Base-by-base conservation (phyloP, 2,797 vertebrate genomes). In the Onychomys arenicola region DNA sequence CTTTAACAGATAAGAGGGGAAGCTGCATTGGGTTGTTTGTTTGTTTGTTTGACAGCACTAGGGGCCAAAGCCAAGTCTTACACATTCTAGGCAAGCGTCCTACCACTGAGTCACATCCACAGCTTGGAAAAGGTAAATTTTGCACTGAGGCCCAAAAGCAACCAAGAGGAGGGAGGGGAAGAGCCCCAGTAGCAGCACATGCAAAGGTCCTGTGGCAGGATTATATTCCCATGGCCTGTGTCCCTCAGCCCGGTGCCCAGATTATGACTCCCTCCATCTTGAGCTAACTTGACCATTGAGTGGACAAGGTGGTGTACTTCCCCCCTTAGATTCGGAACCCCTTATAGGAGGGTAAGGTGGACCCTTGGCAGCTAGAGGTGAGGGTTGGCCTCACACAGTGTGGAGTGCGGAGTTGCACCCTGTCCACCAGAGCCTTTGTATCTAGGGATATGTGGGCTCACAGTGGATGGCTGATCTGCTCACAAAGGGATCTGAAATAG, bases 191-290 rank as follows among this genome's bases (percentile, higher is more conserved):
- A 59, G 32, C 0, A 16, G 49, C 63, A 32, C 0, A 11, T 81
- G 82, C 65, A 59, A 88, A 96, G 69, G 89, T 87, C 89, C 85
- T 37, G 78, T 23, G 90, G 65, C n/a, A 32, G n/a, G 32, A 21
- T 5, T 19, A 37, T 23, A 61, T 1, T 2, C 1, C 52, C 3
- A 25, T 14, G 0, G 29, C 6, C 77, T 40, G 6, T n/a, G 40
- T 83, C 71, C 81, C 34, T 81, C 1, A 2, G 55, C 34, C 69
- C 52, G 2, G 5, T 59, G 52, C 27, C 43, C 6, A 49, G n/a
- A 29, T 27, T 69, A 19, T 57, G 11, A 49, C 37, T 85, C 84
- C 19, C 9, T 76, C 27, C 65, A 49, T 73, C 4, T 82, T 1
- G 67, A 19, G 52, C 43, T 25, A 25, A 17, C 5, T 63, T 52